A percentile compares a stretch with the other conserved stretches of the same genome.
phyloP scores from a whole-genome alignment of 1,140 invertebrate genomes.

The Cotesia chilonis region DNA sequence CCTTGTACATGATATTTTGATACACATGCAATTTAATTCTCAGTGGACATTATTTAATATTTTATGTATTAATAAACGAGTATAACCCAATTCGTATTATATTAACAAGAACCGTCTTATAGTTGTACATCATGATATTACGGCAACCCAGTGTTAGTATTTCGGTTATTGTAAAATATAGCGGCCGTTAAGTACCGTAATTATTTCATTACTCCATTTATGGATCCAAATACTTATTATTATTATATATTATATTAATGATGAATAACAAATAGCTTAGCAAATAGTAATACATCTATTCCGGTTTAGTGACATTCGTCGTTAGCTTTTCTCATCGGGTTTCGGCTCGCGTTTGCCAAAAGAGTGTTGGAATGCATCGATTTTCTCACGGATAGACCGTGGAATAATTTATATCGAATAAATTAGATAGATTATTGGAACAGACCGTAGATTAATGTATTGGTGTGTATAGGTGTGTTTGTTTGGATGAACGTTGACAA shows the following conservation, averaged over 20 bases:
- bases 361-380: slow-evolving; percentile 33
- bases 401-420: slow-evolving; percentile 29
- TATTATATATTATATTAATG: slow-evolving; percentile 8
- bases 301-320: slow-evolving; percentile 2
- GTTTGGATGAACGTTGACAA: background rate
- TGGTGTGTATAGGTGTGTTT: too few relatives aligned
- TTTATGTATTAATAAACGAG: too few relatives aligned
- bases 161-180: slow-evolving; percentile 30
- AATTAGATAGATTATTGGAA: slow-evolving; percentile 25
- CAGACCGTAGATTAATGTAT: background rate
- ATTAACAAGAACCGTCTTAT: too few relatives aligned
- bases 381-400: slow-evolving; percentile 30
- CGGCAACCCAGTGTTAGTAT: background rate
- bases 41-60: too few relatives aligned
- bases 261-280: background rate
- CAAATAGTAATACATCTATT: background rate
- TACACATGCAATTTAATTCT: too few relatives aligned
- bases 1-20: too few relatives aligned
- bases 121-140: too few relatives aligned
- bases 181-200: background rate
- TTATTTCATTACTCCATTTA: too few relatives aligned
- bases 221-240: too few relatives aligned
- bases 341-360: slow-evolving; percentile 8
- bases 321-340: background rate
- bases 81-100: too few relatives aligned